Evolutionary conservation across 64 coral and sea anemone genomes (phyloP).

Genomic region (Montipora sp.): DNA sequence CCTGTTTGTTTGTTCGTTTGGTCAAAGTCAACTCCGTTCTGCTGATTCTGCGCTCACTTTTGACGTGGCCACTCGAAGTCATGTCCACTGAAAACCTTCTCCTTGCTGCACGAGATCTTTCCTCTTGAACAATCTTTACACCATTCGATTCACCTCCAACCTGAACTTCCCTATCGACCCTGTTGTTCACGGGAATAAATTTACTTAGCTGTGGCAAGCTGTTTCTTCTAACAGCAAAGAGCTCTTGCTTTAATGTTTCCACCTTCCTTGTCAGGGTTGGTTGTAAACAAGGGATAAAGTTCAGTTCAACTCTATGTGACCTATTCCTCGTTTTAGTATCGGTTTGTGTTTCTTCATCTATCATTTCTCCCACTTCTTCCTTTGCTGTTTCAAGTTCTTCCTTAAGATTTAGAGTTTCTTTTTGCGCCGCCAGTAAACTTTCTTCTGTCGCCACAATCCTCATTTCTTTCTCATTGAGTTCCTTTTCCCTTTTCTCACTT

Average conservation of each 20-base stretch:
- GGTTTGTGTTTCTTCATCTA: neutral
- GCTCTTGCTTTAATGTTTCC: conserved; percentile 29
- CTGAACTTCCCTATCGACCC: conserved; percentile 11
- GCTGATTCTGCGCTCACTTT: conserved; percentile 1
- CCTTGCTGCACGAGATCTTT: neutral
- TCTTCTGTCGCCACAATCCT: conserved; percentile 27
- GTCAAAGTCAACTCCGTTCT: conserved; percentile 9
- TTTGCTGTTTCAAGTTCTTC: neutral
- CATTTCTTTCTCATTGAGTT: conserved; percentile 42
- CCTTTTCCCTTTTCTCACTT: conserved; percentile 38
- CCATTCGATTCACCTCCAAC: neutral
- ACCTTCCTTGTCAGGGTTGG: conserved; percentile 11
- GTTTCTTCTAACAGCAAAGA: neutral
- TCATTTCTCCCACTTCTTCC: neutral
- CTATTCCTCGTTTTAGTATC: conserved; percentile 3
- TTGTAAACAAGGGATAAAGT: neutral
- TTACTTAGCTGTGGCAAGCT: neutral
- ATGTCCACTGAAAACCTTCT: conserved; percentile 15
- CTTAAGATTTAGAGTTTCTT: conserved; percentile 1
- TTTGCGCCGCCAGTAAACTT: neutral
- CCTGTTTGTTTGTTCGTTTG: neutral
- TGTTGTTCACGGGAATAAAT: neutral
- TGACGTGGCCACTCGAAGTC: conserved; percentile 18
- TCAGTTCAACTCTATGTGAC: neutral
- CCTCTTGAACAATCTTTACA: neutral